Percentiles rank a stretch among this genome's conserved stretches.
These are phyloP conservation scores for Goniozus legneri DNA, from an alignment of 1,140 invertebrate species.

Conservation along the genomic window DNA sequence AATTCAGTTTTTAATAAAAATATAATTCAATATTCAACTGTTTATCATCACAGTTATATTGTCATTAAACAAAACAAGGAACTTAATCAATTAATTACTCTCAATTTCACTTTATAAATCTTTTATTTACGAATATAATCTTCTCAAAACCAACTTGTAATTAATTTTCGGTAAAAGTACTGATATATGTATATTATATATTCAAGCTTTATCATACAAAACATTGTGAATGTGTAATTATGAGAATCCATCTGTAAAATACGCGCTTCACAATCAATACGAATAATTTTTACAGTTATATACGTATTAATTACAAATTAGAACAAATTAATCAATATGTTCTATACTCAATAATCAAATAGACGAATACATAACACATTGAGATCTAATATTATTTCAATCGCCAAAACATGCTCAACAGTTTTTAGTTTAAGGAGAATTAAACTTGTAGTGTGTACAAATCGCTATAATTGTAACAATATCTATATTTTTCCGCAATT, in stretches of 20 bases:
- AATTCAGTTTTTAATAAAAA: no score
- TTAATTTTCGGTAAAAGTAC: constrained; percentile 17
- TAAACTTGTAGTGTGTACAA: background rate
- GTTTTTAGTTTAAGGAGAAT: background rate
- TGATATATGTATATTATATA: constrained; percentile 9
- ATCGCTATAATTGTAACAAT: background rate
- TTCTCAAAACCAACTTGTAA: constrained; percentile 39
- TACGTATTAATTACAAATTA: background rate
- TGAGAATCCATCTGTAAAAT: constrained; percentile 5
- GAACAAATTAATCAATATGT: background rate
- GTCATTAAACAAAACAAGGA: no score
- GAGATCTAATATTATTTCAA: background rate
- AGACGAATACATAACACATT: background rate
- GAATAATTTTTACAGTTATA: background rate
- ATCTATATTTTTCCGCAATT: background rate
- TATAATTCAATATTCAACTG: no score
- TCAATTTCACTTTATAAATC: no score
- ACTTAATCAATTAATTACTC: no score
- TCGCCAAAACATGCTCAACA: background rate
- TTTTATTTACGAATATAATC: constrained; percentile 47
- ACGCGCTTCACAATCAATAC: background rate
- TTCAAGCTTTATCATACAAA: constrained; percentile 17
- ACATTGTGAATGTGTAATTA: constrained; percentile 18
- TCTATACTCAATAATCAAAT: background rate
- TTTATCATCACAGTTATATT: no score